Evolutionary conservation across 37 sponge, comb jelly and placozoan genomes (phyloP).

Genomic region (Halisarca cf. caerulea): DNA sequence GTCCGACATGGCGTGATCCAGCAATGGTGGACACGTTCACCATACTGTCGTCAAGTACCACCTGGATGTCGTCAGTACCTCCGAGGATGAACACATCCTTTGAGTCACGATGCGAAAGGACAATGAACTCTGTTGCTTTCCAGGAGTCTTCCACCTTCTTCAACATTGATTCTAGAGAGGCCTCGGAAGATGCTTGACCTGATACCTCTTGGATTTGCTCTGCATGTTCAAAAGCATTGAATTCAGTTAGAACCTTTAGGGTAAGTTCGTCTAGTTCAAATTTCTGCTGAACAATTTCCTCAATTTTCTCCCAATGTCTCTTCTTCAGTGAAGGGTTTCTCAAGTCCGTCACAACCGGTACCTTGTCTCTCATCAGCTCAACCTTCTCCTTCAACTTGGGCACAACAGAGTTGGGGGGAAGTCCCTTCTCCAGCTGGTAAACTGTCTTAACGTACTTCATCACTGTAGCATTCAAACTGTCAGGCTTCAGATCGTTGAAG

Average conservation of each 20-base stretch:
- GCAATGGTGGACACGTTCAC: slow-evolving; percentile 93
- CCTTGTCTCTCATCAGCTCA: slow-evolving; percentile 90
- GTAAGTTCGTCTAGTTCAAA: slow-evolving; percentile 82
- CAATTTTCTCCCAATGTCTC: slow-evolving; percentile 92
- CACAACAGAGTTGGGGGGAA: slow-evolving; percentile 93
- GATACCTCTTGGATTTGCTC: slow-evolving; percentile 95
- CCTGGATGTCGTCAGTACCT: slow-evolving; percentile 96
- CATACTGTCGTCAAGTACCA: slow-evolving; percentile 92
- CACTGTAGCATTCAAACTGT: slow-evolving; percentile 64
- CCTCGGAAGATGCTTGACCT: slow-evolving; percentile 96
- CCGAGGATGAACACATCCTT: slow-evolving; percentile 98
- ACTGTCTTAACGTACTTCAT: slow-evolving; percentile 87
- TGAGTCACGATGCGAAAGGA: slow-evolving; percentile 87
- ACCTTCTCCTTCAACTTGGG: slow-evolving; percentile 91
- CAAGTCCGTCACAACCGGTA: slow-evolving; percentile 89
- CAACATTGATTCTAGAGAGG: slow-evolving; percentile 89
- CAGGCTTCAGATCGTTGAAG: slow-evolving; percentile 86
- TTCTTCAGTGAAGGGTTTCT: slow-evolving; percentile 89
- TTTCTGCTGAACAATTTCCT: slow-evolving; percentile 77
- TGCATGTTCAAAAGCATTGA: slow-evolving; percentile 81
- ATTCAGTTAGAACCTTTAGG: slow-evolving; percentile 64
- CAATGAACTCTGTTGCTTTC: slow-evolving; percentile 90
- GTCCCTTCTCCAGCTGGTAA: slow-evolving; percentile 95
- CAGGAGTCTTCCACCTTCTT: slow-evolving; percentile 96
- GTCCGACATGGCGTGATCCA: slow-evolving; percentile 95